Evolutionary conservation across 2,888 invertebrate genomes (phyloP), one percentile per base, ranked within the genome.

Genomic region (Drosophila mercatorum): DNA sequence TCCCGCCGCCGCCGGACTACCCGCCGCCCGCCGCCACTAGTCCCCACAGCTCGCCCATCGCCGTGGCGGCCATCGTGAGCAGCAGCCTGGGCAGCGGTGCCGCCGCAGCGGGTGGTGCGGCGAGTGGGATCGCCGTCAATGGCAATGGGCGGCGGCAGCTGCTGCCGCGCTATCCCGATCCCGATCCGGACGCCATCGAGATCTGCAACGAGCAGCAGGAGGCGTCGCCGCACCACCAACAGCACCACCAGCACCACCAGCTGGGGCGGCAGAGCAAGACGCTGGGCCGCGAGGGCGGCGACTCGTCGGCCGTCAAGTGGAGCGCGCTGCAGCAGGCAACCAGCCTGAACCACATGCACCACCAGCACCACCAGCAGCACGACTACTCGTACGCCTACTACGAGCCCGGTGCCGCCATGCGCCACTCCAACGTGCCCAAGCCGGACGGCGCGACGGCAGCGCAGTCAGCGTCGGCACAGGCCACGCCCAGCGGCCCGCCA

Each of bases 381-480:
- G 97, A 96, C 91, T 97, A 97, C 93, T 96, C 96, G 14, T 97
- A 97, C 92, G 97, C 97, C 26, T 97, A 97, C 91, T 96, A 97
- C 91, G 96, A 96, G 89, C 95, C 95, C 0, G 95, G 95, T 2
- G 94, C 95, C 8, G 94, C 94, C 68, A 94, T 94, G 83, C 93
- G 94, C 64, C 94, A 94, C 83, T 95, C 95, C 64, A 95, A 96
- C 88, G 94, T 95, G 89, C 95, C 96, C 43, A 94, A 94, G 92
- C 95, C 95, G 43, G 86, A 78, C 3, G 60, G 53, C 0, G 34
- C 34, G 22, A 1, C 22, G 22, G 22, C 22, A 22, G 22, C 22
- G 22, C 22, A 22, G 22, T 1, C 22, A 22, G 22, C 22, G 22
- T 22, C 22, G 22, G 22, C 22, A 1, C 46, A 76, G 81, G 63